Percentiles rank a stretch among this genome's conserved stretches.
Conservation (phyloP, 2,888 invertebrate genomes). For the Drosophila limbata region DNA sequence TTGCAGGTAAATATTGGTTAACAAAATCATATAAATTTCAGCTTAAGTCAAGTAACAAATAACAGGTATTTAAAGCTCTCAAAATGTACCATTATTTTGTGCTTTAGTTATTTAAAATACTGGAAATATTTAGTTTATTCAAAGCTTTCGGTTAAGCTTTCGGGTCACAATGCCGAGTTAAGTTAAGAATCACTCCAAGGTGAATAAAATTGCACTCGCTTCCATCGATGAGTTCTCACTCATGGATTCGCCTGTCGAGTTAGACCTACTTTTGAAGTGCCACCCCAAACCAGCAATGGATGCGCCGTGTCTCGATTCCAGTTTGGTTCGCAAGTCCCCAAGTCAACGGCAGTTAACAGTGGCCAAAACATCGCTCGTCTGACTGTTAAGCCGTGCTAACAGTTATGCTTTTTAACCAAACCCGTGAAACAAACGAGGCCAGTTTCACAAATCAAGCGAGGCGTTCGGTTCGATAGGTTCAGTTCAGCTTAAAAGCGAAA, state of each 20-base stretch:
- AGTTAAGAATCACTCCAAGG: constrained; percentile 25
- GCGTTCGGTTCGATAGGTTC: constrained; percentile 82
- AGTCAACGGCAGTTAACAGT: constrained; percentile 62
- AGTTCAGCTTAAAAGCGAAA: constrained; percentile 62
- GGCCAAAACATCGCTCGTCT: constrained; percentile 48
- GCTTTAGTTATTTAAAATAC: constrained; percentile 25
- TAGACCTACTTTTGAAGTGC: constrained; percentile 48
- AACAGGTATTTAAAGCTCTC: constrained; percentile 64
- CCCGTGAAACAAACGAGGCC: constrained; percentile 72
- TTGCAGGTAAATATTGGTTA: constrained; percentile 74
- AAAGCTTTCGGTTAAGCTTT: constrained; percentile 37
- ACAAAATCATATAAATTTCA: constrained; percentile 1
- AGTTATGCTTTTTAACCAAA: constrained; percentile 66
- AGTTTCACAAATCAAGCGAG: constrained; percentile 80
- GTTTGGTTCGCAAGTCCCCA: constrained; percentile 24
- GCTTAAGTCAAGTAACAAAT: constrained; percentile 16
- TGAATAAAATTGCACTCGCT: not conserved
- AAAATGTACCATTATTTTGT: constrained; percentile 5
- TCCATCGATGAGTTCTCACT: constrained; percentile 2
- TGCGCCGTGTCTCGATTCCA: constrained; percentile 41
- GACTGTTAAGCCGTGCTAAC: constrained; percentile 39
- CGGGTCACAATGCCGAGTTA: constrained; percentile 4
- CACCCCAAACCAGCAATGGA: not conserved
- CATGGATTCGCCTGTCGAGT: constrained; percentile 15
- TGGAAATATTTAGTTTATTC: constrained; percentile 16